Conservation (phyloP, 2,797 vertebrate species). For the Podargus strigoides region DNA sequence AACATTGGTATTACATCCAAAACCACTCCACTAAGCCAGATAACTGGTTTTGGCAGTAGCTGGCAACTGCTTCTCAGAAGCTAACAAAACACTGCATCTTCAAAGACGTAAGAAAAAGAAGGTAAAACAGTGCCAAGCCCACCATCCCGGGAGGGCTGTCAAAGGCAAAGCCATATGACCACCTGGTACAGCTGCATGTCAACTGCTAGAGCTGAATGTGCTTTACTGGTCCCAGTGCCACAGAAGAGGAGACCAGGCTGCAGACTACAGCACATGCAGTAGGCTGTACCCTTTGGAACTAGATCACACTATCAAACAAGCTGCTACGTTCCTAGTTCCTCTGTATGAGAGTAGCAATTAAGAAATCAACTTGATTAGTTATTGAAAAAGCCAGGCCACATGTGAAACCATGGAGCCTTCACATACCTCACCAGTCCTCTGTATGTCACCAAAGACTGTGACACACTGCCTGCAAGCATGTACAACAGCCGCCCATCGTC, state of each 20-base stretch:
- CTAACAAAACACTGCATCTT: neutral
- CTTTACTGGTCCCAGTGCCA: fast-evolving
- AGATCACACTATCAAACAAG: neutral
- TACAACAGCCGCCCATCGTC: neutral
- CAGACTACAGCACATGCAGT: neutral
- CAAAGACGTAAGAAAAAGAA: neutral
- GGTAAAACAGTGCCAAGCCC: neutral
- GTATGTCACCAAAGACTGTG: fast-evolving
- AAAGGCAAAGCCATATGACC: neutral
- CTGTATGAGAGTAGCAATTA: neutral
- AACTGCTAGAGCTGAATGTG: neutral
- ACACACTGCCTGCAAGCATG: neutral
- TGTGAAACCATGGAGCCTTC: neutral
- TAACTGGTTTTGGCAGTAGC: neutral
- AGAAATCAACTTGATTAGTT: neutral
- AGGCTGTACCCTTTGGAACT: neutral
- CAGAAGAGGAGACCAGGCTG: neutral
- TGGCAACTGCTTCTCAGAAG: neutral
- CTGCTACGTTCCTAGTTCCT: neutral
- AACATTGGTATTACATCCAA: fast-evolving
- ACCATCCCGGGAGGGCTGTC: neutral
- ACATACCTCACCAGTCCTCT: neutral
- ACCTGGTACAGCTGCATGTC: neutral
- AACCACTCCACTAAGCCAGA: neutral
- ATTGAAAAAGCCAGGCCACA: neutral